phyloP scores from a whole-genome alignment of 2,113 vertebrate species.

The Madoqua kirkii region DNA sequence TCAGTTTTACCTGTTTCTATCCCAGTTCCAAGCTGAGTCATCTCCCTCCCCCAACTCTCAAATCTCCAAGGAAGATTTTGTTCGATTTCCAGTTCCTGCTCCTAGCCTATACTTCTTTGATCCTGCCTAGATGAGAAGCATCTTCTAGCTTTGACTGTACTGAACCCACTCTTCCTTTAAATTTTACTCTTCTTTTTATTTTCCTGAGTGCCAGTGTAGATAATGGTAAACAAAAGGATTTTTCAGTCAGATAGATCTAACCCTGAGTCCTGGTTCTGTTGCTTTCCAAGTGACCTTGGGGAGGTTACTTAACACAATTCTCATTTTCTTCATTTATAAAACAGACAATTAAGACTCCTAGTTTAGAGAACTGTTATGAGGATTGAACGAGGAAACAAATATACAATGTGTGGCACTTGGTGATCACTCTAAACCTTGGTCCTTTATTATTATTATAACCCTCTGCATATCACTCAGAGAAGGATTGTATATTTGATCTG shows the following conservation, averaged over 20 bases:
- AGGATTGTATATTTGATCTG: background rate
- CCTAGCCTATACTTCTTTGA: background rate
- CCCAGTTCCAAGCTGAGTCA: background rate
- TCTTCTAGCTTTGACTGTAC: background rate
- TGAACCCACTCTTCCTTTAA: background rate
- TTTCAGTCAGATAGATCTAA: background rate
- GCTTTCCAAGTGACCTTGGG: background rate
- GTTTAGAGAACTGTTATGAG: background rate
- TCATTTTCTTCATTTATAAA: background rate
- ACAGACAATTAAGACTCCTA: background rate
- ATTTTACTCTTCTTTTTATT: background rate
- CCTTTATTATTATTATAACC: background rate
- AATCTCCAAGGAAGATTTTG: constrained; percentile 19
- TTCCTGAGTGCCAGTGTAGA: background rate
- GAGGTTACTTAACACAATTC: background rate
- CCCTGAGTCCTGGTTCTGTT: background rate
- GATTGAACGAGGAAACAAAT: background rate
- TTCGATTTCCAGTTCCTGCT: background rate
- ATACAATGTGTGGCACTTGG: background rate
- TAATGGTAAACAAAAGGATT: background rate
- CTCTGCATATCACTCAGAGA: background rate
- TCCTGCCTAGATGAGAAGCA: background rate
- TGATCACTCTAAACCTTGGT: background rate
- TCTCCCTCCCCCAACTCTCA: background rate
- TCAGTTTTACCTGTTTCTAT: background rate